phyloP scores from a whole-genome alignment of 2,113 vertebrate species.

The Petrocephalus microphthalmus region DNA sequence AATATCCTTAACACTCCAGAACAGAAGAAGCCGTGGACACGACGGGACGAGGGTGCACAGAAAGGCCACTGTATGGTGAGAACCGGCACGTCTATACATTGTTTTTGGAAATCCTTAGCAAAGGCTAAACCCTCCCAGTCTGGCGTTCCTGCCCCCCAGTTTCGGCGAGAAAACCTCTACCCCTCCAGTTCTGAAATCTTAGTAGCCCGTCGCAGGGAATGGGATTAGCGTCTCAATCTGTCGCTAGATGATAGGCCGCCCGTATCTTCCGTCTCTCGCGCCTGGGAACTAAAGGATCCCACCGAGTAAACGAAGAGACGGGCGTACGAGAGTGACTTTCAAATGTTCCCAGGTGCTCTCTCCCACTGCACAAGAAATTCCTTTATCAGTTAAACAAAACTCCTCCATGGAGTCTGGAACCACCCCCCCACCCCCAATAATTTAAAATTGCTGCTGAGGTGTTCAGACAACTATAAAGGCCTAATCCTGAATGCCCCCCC shows the following conservation, averaged over 20 bases:
- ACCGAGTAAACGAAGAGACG: neutral
- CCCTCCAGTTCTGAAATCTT: neutral
- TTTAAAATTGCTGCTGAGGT: neutral
- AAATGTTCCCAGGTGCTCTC: neutral
- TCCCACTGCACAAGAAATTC: neutral
- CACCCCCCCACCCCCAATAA: neutral
- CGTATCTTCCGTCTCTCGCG: neutral
- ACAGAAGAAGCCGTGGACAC: conserved; percentile 17
- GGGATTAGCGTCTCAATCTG: neutral
- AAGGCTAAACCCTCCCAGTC: neutral
- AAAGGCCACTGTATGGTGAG: conserved; percentile 26
- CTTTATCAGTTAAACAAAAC: neutral
- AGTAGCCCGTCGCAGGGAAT: neutral
- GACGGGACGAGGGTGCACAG: conserved; percentile 11
- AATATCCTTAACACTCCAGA: conserved; percentile 7
- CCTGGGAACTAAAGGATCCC: neutral
- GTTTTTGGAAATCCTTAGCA: conserved; percentile 13
- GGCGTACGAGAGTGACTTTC: neutral
- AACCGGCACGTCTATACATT: conserved; percentile 18
- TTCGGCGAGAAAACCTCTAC: neutral
- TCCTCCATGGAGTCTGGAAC: neutral
- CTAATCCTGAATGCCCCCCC: neutral
- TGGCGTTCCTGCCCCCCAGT: neutral
- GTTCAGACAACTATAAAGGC: neutral
- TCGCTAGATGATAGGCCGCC: neutral